These are phyloP conservation scores for Excalfactoria chinensis DNA, from an alignment of 2,113 vertebrate species.

Conservation along the genomic window DNA sequence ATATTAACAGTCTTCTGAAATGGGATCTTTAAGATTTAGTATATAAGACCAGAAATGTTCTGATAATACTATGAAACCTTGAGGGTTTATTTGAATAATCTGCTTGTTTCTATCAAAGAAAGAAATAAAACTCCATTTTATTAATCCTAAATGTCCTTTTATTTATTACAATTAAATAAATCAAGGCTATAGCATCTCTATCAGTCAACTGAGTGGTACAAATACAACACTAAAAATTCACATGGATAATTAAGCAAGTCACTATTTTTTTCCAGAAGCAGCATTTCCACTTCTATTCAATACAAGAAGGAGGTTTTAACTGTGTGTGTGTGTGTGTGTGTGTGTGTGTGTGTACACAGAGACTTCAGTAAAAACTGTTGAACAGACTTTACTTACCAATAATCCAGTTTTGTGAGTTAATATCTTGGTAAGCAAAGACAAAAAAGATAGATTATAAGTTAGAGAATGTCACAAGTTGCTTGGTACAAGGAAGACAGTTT, in stretches of 20 bases:
- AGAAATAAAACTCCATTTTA: neutral
- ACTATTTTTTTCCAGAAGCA: neutral
- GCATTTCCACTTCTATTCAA: neutral
- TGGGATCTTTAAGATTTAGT: neutral
- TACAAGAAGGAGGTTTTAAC: neutral
- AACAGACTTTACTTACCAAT: neutral
- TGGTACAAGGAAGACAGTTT: neutral
- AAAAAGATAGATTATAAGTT: neutral
- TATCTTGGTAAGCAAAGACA: neutral
- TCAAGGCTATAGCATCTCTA: constrained; percentile 2
- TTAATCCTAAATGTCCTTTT: constrained; percentile 30
- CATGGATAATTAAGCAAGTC: neutral
- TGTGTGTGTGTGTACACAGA: neutral
- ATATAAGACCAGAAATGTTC: neutral
- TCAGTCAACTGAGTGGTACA: neutral
- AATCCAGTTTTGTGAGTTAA: constrained; percentile 4
- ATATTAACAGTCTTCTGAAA: neutral
- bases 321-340: neutral
- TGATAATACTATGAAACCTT: neutral
- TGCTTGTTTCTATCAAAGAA: neutral
- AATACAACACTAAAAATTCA: constrained; percentile 6
- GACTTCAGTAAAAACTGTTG: constrained; percentile 7
- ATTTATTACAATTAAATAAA: constrained; percentile 23
- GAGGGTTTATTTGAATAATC: neutral
- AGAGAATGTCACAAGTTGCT: neutral